Base-by-base conservation (phyloP, 2,888 invertebrate genomes). In the Mimachlamys varia region DNA sequence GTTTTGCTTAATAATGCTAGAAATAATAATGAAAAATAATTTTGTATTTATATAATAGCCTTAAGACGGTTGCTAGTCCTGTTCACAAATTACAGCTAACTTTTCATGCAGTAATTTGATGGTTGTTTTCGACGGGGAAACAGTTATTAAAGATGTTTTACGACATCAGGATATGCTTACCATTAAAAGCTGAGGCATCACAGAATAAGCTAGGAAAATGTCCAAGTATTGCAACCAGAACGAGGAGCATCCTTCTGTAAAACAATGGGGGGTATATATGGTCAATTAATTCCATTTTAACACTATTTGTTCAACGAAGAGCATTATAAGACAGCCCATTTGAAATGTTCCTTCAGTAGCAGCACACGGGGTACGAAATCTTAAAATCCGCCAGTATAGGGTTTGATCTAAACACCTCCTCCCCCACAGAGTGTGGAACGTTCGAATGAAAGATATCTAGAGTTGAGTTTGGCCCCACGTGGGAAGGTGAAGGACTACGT, bases 401-500 rank as follows among this genome's bases (percentile, higher is more conserved):
- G 33, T 33, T 76, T 33, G 33, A 15, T 76, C 12, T 33, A 76
- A 7, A 17, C 22, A 7, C 76, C 1, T 33, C 76, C 76, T 76
- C 76, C 76, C 76, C 76, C 76, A 76, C 76, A 33, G 33, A 76
- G 76, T 27, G 33, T 27, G 22, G 76, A 76, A 33, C 76, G 76
- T 27, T 76, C 76, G 33, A 76, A 76, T 76, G 76, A 76, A 76
- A 76, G 76, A 76, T 76, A 76, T 76, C 76, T 76, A 13, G 33
- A 33, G 27, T 27, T 76, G 22, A 33, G 27, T 76, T 33, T 33
- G 76, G 12, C 33, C 76, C 76, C 76, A 76, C 27, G 76, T 76
- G 76, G 33, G 33, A 76, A 27, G 33, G 76, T 22, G 33, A 76
- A 27, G 76, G 76, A 27, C 22, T 33, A 3, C 12, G 19, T 76